These are phyloP conservation scores for Doris montereyensis DNA, from an alignment of 2,888 invertebrate species.

Conservation along the genomic window DNA sequence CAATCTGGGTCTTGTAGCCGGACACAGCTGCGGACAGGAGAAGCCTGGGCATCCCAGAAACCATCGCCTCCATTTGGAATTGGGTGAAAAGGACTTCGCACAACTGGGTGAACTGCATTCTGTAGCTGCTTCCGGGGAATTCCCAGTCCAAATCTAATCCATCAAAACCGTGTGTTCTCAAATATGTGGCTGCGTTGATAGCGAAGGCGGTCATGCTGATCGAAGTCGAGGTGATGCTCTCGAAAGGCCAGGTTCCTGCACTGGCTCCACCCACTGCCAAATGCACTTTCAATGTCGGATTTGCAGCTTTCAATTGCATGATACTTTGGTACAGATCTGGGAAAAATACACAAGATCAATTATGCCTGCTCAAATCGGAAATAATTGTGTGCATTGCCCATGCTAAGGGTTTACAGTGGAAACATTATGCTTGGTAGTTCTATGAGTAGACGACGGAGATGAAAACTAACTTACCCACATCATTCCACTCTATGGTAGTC, in stretches of 20 bases:
- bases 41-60: not conserved
- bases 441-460: too few species aligned
- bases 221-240: not conserved
- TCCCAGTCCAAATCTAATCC: too few species aligned
- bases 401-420: too few species aligned
- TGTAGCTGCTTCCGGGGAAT: not conserved
- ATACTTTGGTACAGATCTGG: not conserved
- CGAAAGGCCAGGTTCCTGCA: conserved; percentile 1
- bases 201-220: not conserved
- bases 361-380: too few species aligned
- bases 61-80: not conserved
- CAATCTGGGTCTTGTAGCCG: conserved; percentile 28
- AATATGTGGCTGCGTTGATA: not conserved
- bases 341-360: too few species aligned
- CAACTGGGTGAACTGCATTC: not conserved
- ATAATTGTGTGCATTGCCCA: too few species aligned
- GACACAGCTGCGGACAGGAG: conserved; percentile 30
- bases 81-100: not conserved
- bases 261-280: conserved; percentile 12
- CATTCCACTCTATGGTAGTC: too few species aligned
- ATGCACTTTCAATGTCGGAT: not conserved
- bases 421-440: too few species aligned
- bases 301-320: not conserved
- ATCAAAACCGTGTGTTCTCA: too few species aligned
- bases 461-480: too few species aligned